Percentiles rank a stretch among this genome's conserved stretches.
These are phyloP conservation scores for Temnothorax curvispinosus DNA, from an alignment of 1,140 invertebrate genomes.

Conservation along the genomic window DNA sequence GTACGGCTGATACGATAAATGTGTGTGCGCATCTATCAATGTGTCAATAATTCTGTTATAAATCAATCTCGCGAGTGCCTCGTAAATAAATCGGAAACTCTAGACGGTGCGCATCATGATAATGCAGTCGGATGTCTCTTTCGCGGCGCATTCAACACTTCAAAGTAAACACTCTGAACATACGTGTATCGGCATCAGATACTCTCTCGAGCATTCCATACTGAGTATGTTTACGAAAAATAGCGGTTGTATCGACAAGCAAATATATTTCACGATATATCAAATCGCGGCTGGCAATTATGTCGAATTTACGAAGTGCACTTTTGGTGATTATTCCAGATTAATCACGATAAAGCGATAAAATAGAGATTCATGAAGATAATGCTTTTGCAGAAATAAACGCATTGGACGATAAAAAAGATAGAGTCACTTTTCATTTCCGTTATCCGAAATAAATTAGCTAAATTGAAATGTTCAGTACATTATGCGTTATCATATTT, in stretches of 20 bases:
- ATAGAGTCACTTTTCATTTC: not conserved
- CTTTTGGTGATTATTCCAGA: not conserved
- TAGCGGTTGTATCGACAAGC: not conserved
- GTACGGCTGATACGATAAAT: not conserved
- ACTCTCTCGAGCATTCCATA: slow-evolving; percentile 11
- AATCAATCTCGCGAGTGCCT: slow-evolving; percentile 39
- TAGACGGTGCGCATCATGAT: slow-evolving; percentile 3
- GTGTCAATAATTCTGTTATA: slow-evolving; percentile 38
- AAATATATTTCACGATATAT: slow-evolving; percentile 31
- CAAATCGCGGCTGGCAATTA: not conserved
- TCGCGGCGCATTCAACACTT: slow-evolving; percentile 29
- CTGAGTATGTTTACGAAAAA: slow-evolving; percentile 1
- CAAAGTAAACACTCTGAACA: slow-evolving; percentile 22
- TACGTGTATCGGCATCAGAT: slow-evolving; percentile 15
- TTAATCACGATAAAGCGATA: not conserved
- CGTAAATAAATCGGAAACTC: slow-evolving; percentile 46
- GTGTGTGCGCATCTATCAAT: slow-evolving; percentile 10
- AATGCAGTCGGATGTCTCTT: slow-evolving; percentile 47
- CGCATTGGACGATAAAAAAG: not conserved
- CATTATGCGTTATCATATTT: not conserved
- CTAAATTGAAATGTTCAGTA: not conserved
- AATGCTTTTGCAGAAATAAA: not conserved
- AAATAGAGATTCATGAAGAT: not conserved
- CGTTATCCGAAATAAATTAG: not conserved
- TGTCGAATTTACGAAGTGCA: not conserved